phyloP scores from a whole-genome alignment of 2,888 invertebrate species.

The Nomada ferruginata region DNA sequence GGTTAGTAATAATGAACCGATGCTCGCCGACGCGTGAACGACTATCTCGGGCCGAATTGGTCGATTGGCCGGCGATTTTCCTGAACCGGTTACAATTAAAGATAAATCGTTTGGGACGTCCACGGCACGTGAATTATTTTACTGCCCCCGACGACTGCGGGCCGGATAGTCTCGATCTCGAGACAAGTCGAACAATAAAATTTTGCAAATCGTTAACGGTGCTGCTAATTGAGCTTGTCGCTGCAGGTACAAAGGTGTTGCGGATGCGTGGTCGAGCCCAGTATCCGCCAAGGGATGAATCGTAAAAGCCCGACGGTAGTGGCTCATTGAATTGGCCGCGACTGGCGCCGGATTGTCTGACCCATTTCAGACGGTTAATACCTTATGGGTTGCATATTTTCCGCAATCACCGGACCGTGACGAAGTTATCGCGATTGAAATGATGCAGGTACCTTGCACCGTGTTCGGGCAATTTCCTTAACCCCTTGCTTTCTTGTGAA shows the following conservation, averaged over 20 bases:
- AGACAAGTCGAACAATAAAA: constrained; percentile 4
- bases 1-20: neutral
- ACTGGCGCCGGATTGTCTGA: constrained; percentile 35
- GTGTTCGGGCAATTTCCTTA: neutral
- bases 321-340: neutral
- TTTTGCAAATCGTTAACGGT: constrained; percentile 12
- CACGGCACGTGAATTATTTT: constrained; percentile 1
- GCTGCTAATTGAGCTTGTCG: constrained; percentile 19
- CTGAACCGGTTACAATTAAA: neutral
- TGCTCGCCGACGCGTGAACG: neutral
- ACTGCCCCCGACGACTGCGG: neutral
- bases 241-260: constrained; percentile 20
- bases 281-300: neutral
- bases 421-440: neutral
- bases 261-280: constrained; percentile 2
- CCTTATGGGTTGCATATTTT: neutral
- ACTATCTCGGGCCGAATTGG: neutral
- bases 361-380: neutral
- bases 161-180: neutral
- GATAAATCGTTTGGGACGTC: neutral
- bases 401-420: neutral
- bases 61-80: neutral
- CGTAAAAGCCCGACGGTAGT: neutral
- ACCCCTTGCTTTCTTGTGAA: too few relatives aligned
- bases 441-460: neutral